Evolutionary conservation across 2,797 vertebrate genomes (phyloP), one percentile per base, ranked within the genome.

Genomic region (Sebastes miniatus): DNA sequence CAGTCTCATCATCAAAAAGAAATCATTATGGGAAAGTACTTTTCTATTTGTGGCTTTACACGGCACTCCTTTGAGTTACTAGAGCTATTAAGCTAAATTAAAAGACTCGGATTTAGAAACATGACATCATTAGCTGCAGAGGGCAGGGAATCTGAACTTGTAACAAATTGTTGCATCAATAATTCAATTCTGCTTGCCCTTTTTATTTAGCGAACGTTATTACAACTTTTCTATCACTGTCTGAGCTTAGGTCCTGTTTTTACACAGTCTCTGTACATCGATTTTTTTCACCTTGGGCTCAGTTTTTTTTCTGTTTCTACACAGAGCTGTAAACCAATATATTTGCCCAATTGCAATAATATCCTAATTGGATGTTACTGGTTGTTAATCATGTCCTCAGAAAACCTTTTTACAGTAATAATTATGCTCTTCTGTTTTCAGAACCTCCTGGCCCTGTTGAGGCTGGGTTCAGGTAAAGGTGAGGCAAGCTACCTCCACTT

Each of bases 361-460:
- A 57, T 65, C 5, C 32, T 52, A 56, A 63, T 50, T 66, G 32
- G 34, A 62, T 82, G 62, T 83, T 65, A 31, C n/a, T 77, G 25
- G 43, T n/a, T 58, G 14, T 74, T 87, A 32, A 65, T 81, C 58
- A 66, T 31, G 27, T 31, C 24, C 36, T 69, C 29, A 11, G 3
- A 27, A 71, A 81, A 20, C 3, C 8, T 24, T 47, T 68, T 76
- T 43, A 71, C 22, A 32, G 29, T 66, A 34, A 65, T n/a, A 79
- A 47, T 36, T 16, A 0, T 58, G 10, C 20, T 61, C 56, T 47
- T 78, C 61, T 86, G 57, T 70, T 82, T 92, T 82, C 91, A 99
- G 98, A 97, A 91, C 86, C 97, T 99, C 68, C 89, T 99, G 47
- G 96, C 95, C 78, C 93, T 99, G 74, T 88, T 99, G 85, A 95